A percentile compares a stretch with the other conserved stretches of the same genome.
Conservation (phyloP, 1,140 invertebrate genomes). For the Ericerus pela region DNA sequence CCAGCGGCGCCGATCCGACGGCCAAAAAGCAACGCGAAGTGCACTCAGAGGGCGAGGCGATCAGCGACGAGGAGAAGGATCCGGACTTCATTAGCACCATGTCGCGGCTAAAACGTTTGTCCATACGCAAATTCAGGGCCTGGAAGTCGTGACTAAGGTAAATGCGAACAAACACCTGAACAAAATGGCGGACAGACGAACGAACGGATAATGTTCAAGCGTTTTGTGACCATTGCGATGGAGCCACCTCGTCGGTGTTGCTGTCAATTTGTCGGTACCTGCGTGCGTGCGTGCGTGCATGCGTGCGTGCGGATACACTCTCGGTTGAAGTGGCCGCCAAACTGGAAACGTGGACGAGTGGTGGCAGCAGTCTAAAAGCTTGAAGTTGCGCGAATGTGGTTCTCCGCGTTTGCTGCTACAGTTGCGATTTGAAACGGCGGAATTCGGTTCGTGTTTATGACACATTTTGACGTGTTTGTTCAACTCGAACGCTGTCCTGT, state of each 20-base stretch:
- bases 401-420: too few relatives aligned
- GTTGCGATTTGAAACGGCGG: too few relatives aligned
- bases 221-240: not conserved
- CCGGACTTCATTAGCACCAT: constrained; percentile 36
- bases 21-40: constrained; percentile 37
- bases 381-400: too few relatives aligned
- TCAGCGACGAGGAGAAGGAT: constrained; percentile 35
- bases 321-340: too few relatives aligned
- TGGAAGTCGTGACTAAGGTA: constrained; percentile 48
- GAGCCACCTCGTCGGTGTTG: not conserved
- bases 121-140: constrained; percentile 50
- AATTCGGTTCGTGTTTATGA: too few relatives aligned
- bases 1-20: constrained; percentile 17
- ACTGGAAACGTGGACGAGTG: too few relatives aligned
- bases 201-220: not conserved
- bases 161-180: constrained; percentile 11
- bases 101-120: constrained; percentile 56
- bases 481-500: too few relatives aligned
- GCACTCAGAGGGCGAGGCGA: constrained; percentile 58
- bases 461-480: too few relatives aligned
- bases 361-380: too few relatives aligned
- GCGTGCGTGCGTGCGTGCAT: not conserved
- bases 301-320: not conserved
- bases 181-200: not conserved
- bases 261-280: not conserved